Conservation (phyloP, 2,888 invertebrate genomes). For the Amiota communis region DNA sequence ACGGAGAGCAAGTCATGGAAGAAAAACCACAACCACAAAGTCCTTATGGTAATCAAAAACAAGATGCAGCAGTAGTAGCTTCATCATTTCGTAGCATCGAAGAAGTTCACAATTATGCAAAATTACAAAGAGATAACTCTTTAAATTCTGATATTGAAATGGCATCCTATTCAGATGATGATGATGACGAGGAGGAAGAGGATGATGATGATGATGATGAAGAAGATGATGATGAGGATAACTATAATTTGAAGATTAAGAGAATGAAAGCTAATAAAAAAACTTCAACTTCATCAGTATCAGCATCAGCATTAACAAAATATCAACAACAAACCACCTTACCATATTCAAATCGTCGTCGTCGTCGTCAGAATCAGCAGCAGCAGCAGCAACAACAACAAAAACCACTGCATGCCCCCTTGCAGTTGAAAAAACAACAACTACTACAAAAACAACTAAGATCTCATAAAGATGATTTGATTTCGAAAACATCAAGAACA, state of each 20-base stretch:
- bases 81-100: conserved; percentile 69
- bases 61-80: conserved; percentile 64
- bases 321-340: too few relatives aligned
- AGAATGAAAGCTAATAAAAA: conserved; percentile 39
- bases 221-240: conserved; percentile 17
- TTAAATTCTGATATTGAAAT: conserved; percentile 58
- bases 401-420: too few relatives aligned
- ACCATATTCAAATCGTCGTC: too few relatives aligned
- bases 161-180: conserved; percentile 50
- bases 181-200: conserved; percentile 51
- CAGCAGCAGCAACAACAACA: too few relatives aligned
- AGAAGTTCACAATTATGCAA: conserved; percentile 73
- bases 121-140: conserved; percentile 61
- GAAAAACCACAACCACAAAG: conserved; percentile 35
- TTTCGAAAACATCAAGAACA: too few relatives aligned
- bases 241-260: conserved; percentile 32
- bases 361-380: too few relatives aligned
- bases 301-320: conserved; percentile 36
- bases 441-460: too few relatives aligned
- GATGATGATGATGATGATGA: conserved; percentile 45
- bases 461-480: too few relatives aligned
- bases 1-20: too few relatives aligned
- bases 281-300: too few relatives aligned
- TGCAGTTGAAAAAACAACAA: too few relatives aligned
- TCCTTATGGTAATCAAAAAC: conserved; percentile 40